These are phyloP conservation scores for Lycophotia porphyrea DNA, from an alignment of 2,888 invertebrate species.

Conservation along the genomic window DNA sequence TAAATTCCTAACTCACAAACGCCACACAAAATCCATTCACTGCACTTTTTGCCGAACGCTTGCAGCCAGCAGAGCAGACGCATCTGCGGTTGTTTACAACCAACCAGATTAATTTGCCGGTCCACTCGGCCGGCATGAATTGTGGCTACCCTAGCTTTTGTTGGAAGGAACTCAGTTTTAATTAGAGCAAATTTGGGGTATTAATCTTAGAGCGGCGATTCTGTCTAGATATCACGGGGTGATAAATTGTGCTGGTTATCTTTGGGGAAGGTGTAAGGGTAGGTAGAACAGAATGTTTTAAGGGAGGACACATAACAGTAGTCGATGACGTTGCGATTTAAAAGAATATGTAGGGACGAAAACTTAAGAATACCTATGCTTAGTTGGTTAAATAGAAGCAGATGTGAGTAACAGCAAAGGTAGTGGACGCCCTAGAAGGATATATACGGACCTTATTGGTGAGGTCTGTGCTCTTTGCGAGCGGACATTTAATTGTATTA, in stretches of 20 bases:
- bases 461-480: too few species aligned
- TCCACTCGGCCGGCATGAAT: slow-evolving; percentile 73
- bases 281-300: background rate
- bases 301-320: background rate
- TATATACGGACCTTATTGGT: background rate
- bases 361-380: background rate
- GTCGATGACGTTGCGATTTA: background rate
- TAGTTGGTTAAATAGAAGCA: background rate
- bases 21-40: slow-evolving; percentile 5
- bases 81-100: slow-evolving; percentile 69
- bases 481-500: too few species aligned
- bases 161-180: slow-evolving; percentile 70
- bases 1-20: slow-evolving; percentile 16
- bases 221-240: slow-evolving; percentile 42
- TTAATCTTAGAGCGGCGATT: slow-evolving; percentile 56
- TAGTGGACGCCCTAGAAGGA: background rate
- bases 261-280: background rate
- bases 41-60: slow-evolving; percentile 42
- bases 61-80: slow-evolving; percentile 41
- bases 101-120: slow-evolving; percentile 75
- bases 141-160: slow-evolving; percentile 71
- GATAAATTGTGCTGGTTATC: slow-evolving; percentile 46
- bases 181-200: slow-evolving; percentile 70
- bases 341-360: background rate
- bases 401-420: background rate